Percentiles rank a stretch among this genome's conserved stretches.
Conservation (phyloP, 2,113 vertebrate genomes). For the Hippotragus niger region DNA sequence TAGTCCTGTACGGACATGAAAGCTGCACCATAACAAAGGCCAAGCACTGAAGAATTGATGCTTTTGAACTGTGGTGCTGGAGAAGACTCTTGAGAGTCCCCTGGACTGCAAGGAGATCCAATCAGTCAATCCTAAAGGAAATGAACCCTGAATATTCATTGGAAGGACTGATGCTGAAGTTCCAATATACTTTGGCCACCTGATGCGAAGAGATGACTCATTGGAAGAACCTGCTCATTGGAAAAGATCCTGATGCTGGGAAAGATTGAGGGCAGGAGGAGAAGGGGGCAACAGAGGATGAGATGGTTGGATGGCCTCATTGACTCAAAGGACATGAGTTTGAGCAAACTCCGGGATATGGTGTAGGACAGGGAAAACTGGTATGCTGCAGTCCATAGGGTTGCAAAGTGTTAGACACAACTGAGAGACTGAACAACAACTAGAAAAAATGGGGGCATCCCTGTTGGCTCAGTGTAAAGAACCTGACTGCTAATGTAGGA, state of each 20-base stretch:
- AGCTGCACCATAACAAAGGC: neutral
- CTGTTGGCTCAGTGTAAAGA: neutral
- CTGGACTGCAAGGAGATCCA: neutral
- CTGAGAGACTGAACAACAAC: neutral
- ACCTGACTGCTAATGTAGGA: neutral
- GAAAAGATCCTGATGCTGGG: neutral
- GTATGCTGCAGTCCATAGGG: neutral
- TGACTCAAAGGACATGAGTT: neutral
- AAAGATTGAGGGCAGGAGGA: neutral
- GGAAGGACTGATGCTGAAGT: neutral
- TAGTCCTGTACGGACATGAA: rapidly evolving
- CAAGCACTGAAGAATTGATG: neutral
- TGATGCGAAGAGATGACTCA: neutral
- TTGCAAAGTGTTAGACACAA: neutral
- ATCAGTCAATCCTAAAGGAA: neutral
- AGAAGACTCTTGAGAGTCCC: neutral
- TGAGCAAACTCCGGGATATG: neutral
- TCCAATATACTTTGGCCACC: neutral
- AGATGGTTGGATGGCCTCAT: neutral
- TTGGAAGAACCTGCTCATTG: neutral
- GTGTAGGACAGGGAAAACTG: neutral
- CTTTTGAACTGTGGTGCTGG: neutral
- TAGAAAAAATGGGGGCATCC: neutral
- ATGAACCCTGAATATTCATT: neutral
- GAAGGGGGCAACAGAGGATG: neutral